Conservation (phyloP, 2,888 invertebrate species). For the Callinectes sapidus region DNA sequence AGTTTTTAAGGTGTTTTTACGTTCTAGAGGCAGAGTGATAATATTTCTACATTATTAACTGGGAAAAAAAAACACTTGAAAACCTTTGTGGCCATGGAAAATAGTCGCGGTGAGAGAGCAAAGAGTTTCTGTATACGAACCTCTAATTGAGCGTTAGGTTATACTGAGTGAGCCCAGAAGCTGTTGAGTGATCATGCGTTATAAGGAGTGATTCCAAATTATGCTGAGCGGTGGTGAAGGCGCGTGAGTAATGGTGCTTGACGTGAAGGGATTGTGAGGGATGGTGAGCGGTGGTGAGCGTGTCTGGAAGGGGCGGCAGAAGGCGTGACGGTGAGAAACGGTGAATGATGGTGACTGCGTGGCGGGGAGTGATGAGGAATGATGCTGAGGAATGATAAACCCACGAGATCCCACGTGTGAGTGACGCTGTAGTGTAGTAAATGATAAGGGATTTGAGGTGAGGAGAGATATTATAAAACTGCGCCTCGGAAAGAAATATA, state of each 20-base stretch:
- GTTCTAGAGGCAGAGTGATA: too few relatives aligned
- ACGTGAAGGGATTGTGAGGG: background rate
- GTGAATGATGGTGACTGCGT: conserved; percentile 20
- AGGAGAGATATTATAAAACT: background rate
- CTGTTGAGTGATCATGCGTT: background rate
- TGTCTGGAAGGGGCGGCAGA: background rate
- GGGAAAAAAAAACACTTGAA: too few relatives aligned
- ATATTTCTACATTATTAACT: too few relatives aligned
- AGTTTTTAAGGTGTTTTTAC: too few relatives aligned
- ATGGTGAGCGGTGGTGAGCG: background rate
- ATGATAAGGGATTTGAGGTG: background rate
- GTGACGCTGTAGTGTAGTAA: background rate
- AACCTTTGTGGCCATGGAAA: too few relatives aligned
- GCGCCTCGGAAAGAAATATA: background rate
- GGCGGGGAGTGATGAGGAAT: background rate
- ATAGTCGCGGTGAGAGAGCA: too few relatives aligned
- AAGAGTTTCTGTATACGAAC: too few relatives aligned
- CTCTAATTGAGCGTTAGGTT: too few relatives aligned
- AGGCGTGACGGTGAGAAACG: background rate
- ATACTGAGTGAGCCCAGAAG: background rate
- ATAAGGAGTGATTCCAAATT: background rate
- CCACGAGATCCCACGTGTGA: background rate
- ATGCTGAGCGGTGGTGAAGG: background rate
- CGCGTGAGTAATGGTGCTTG: background rate
- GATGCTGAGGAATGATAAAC: background rate